phyloP scores from a whole-genome alignment of 2,797 vertebrate species.

The Poecilia gillii region DNA sequence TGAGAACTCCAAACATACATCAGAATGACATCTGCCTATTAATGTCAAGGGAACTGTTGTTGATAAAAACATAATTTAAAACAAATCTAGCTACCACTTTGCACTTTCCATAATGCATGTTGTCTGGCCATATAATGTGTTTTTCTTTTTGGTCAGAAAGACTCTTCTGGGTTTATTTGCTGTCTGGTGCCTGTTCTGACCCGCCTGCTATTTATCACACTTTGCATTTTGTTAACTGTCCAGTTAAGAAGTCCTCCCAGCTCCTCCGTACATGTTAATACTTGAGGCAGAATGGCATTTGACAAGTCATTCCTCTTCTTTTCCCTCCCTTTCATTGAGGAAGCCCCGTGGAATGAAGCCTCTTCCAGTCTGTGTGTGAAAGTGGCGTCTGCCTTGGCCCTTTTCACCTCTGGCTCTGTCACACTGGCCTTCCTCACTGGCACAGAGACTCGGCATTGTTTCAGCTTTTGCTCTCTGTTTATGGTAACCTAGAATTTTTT shows the following conservation, averaged over 20 bases:
- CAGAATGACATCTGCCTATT: not conserved
- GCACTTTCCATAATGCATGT: not conserved
- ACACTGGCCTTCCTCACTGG: conserved; percentile 47
- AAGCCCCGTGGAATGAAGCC: conserved; percentile 58
- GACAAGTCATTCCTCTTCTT: conserved; percentile 62
- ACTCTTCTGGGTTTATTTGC: not conserved
- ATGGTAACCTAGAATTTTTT: conserved; percentile 50
- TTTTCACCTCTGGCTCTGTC: conserved; percentile 63
- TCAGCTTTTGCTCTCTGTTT: conserved; percentile 36
- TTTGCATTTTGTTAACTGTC: conserved; percentile 44
- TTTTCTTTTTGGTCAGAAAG: not conserved
- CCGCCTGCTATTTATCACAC: conserved; percentile 24
- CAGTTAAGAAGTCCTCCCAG: conserved; percentile 40
- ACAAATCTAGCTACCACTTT: not conserved
- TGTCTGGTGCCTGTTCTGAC: conserved; percentile 17
- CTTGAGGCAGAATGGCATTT: conserved; percentile 53
- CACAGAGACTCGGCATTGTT: conserved; percentile 67
- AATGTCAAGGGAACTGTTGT: not conserved
- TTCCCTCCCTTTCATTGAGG: conserved; percentile 40
- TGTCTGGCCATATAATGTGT: not conserved
- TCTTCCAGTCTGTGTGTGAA: conserved; percentile 61
- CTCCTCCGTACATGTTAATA: conserved; percentile 51
- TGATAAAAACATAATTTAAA: not conserved
- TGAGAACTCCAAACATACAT: not conserved
- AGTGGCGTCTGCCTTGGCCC: conserved; percentile 43